These are phyloP conservation scores for Epirrita christyi DNA, from an alignment of 2,888 invertebrate species.

Conservation along the genomic window DNA sequence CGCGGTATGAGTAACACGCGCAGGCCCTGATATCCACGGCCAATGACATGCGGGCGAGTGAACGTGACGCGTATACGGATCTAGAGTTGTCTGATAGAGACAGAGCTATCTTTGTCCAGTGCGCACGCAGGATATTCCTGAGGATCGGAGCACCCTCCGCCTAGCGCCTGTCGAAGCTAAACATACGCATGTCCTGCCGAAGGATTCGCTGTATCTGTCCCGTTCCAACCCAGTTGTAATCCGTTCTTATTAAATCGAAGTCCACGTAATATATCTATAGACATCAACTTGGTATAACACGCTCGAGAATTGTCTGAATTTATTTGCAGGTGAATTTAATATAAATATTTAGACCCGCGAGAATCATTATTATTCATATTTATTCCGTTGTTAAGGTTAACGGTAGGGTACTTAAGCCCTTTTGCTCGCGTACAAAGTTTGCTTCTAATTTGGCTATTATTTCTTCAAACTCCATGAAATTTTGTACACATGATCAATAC, in stretches of 20 bases:
- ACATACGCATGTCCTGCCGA: slow-evolving; percentile 31
- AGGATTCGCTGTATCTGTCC: slow-evolving; percentile 23
- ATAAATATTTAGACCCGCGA: no score
- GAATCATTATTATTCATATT: slow-evolving; percentile 11
- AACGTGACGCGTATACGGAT: slow-evolving; percentile 46
- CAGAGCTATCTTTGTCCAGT: slow-evolving; percentile 54
- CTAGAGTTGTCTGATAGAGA: slow-evolving; percentile 42
- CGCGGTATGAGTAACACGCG: slow-evolving; percentile 72
- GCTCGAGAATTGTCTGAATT: background rate
- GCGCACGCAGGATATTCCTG: slow-evolving; percentile 72
- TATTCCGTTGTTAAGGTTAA: no score
- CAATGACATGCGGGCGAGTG: slow-evolving; percentile 68
- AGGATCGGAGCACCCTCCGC: slow-evolving; percentile 25
- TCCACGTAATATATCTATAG: background rate
- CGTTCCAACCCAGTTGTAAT: slow-evolving; percentile 21
- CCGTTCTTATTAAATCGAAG: slow-evolving; percentile 24
- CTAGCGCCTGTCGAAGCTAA: slow-evolving; percentile 8
- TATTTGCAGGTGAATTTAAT: slow-evolving; percentile 16
- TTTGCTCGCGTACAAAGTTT: no score
- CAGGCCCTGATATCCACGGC: slow-evolving; percentile 66
- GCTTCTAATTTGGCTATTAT: no score
- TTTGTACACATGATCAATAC: no score
- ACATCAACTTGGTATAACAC: background rate
- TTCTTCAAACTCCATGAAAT: no score
- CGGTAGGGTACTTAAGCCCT: no score